Base-by-base conservation (phyloP, 2,113 vertebrate genomes). In the Anolis sagrei region DNA sequence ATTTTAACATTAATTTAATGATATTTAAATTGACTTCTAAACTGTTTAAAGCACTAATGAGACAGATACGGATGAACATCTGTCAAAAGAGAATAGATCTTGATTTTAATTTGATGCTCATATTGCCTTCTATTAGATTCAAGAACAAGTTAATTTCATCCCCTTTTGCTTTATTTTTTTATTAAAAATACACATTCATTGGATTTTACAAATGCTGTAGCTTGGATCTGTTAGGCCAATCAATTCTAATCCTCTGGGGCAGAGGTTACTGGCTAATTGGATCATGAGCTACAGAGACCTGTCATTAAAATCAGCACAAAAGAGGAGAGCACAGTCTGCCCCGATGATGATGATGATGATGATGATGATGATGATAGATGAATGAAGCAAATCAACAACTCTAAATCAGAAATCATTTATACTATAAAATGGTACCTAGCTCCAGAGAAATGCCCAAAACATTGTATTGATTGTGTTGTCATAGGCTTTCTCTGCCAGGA, bases 131-230 rank as follows among this genome's bases (percentile, higher is more conserved):
- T 62, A 48, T 84, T 94, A 89, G 89, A 92, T 89, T 90, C 93
- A 91, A 94, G 89, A 90, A 78, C 80, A 72, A 82, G 80, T 90
- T 93, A 89, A 95, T 93, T 90, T 73, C 84, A 91, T 93, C 90
- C 66, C 86, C 78, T 54, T 93, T 94, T 90, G 93, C 90, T 93
- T 92, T 86, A 92, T 91, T 93, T 92, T 86, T 91, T 91, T 86
- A 76, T 3, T 16, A 16, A 89, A 81, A 89, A 92, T 93, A 86
- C 85, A 86, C 86, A 94, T 90, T 58, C 88, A 86, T 89, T 78
- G 80, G 69, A 81, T 87, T 91, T 69, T 36, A 76, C 82, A 93
- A 90, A 3, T 79, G 51, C 88, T 91, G 87, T 1, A 10, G 87
- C 81, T 92, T 94, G 87, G 90, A 92, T 93, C 89, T 89, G 76